phyloP scores from a whole-genome alignment of 2,888 invertebrate genomes.

The Craniophora ligustri region DNA sequence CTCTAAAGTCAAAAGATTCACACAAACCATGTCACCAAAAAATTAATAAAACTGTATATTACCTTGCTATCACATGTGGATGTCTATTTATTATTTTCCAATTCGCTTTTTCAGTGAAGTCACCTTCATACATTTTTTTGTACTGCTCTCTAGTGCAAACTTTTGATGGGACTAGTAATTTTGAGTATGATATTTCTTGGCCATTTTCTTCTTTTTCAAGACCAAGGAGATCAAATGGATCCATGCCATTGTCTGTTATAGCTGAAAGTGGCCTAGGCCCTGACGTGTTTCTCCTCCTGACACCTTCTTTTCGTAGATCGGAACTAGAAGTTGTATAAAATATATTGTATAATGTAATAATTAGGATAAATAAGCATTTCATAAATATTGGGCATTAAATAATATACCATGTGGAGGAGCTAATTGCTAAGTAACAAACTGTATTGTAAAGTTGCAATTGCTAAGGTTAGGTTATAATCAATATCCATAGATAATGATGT shows the following conservation, averaged over 20 bases:
- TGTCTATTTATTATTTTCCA: constrained; percentile 81
- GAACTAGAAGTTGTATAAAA: constrained; percentile 65
- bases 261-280: constrained; percentile 95
- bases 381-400: too few species aligned
- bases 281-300: constrained; percentile 94
- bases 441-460: too few species aligned
- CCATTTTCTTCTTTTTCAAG: constrained; percentile 94
- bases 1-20: constrained; percentile 4
- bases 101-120: constrained; percentile 78
- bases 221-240: constrained; percentile 95
- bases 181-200: constrained; percentile 97
- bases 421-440: too few species aligned
- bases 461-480: too few species aligned
- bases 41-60: constrained; percentile 40
- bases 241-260: constrained; percentile 94
- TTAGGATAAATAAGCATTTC: too few species aligned
- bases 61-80: constrained; percentile 90
- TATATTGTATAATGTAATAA: too few species aligned
- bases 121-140: constrained; percentile 84
- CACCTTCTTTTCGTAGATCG: constrained; percentile 92
- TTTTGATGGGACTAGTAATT: constrained; percentile 93
- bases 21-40: constrained; percentile 17
- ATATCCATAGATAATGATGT: too few species aligned
- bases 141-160: constrained; percentile 81
- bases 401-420: too few species aligned